A percentile compares a stretch with the other conserved stretches of the same genome.
Conservation (phyloP, 2,113 vertebrate genomes). For the Melanostigma gelatinosum region DNA sequence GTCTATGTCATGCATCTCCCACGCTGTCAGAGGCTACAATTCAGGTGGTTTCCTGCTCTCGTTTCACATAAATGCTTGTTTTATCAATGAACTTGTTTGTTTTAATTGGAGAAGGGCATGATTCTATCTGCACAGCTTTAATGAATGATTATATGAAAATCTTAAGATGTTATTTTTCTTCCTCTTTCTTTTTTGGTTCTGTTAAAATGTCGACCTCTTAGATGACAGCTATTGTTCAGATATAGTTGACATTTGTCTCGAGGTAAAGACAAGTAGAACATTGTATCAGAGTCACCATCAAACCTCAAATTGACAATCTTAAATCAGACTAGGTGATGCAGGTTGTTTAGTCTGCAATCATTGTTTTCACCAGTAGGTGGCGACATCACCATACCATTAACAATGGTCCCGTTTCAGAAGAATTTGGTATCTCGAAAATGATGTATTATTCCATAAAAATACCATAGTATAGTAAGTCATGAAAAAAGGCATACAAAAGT, state of each 20-base stretch:
- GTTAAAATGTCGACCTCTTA: neutral
- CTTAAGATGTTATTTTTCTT: neutral
- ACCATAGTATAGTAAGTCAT: too few species aligned
- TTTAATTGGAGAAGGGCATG: neutral
- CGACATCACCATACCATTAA: conserved; percentile 9
- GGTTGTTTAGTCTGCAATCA: neutral
- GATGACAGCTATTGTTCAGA: neutral
- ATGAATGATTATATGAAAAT: neutral
- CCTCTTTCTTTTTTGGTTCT: neutral
- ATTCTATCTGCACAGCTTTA: neutral
- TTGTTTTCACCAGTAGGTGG: conserved; percentile 39
- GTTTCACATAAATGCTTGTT: conserved; percentile 62
- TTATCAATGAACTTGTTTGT: conserved; percentile 64
- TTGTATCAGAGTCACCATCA: neutral
- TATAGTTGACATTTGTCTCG: neutral
- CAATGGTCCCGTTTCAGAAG: neutral
- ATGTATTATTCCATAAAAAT: too few species aligned
- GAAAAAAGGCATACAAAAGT: too few species aligned
- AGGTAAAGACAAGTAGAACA: neutral
- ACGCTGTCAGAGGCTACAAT: conserved; percentile 49
- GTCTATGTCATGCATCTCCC: conserved; percentile 51
- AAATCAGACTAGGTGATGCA: neutral
- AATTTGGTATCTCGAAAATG: neutral
- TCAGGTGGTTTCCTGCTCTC: conserved; percentile 70
- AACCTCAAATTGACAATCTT: neutral